A percentile compares a stretch with the other conserved stretches of the same genome.
Evolutionary conservation across 2,797 vertebrate genomes (phyloP).

Genomic region (Diplodus sargus): DNA sequence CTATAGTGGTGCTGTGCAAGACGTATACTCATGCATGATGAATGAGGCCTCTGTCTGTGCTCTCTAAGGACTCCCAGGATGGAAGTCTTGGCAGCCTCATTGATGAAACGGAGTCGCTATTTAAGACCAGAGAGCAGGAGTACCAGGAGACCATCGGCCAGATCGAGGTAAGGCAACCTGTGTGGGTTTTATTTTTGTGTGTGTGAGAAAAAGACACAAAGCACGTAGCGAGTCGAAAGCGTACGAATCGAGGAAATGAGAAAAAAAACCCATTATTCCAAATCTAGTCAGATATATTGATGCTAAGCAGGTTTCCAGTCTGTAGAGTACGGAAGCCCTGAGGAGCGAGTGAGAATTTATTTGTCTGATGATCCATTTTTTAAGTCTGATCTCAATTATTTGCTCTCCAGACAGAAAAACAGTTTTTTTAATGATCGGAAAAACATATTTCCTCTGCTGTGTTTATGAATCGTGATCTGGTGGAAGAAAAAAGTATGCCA

Average conservation of each 20-base stretch:
- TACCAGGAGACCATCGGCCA: conserved; percentile 98
- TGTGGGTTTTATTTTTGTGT: not conserved
- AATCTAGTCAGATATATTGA: not conserved
- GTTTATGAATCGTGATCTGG: too few species aligned
- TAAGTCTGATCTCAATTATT: too few species aligned
- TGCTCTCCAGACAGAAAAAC: too few species aligned
- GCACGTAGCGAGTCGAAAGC: not conserved
- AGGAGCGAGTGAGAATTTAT: too few species aligned
- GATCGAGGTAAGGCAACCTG: conserved; percentile 90
- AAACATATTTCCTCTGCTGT: too few species aligned
- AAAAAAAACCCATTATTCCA: not conserved
- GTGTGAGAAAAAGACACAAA: not conserved
- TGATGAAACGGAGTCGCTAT: conserved; percentile 95
- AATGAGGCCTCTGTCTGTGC: conserved; percentile 63
- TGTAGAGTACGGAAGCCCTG: not conserved
- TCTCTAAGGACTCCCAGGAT: conserved; percentile 87
- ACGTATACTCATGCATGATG: conserved; percentile 67
- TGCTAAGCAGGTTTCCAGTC: not conserved
- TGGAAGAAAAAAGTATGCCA: too few species aligned
- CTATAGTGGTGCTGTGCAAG: conserved; percentile 52
- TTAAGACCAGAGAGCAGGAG: conserved; percentile 96
- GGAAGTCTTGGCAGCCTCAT: conserved; percentile 96
- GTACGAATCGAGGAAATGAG: not conserved
- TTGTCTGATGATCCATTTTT: too few species aligned
- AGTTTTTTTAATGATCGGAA: too few species aligned